Evolutionary conservation across 2,797 vertebrate species (phyloP).

Genomic region (Halcyon smyrnensis): DNA sequence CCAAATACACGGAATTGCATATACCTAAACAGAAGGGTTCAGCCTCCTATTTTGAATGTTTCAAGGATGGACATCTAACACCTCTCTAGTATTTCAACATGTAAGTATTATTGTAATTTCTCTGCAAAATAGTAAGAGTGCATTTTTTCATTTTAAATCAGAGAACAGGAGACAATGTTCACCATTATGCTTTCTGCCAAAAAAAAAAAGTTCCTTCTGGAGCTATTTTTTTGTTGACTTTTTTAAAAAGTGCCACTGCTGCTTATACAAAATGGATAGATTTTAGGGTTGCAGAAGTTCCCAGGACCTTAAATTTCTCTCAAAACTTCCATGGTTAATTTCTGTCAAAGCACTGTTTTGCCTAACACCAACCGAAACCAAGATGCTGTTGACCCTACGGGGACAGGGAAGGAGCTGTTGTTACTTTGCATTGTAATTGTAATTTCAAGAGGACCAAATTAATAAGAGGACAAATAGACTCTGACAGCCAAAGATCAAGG

Average conservation of each 20-base stretch:
- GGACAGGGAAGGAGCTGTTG: not conserved
- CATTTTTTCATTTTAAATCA: not conserved
- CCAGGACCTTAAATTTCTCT: not conserved
- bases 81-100: not conserved
- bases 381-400: not conserved
- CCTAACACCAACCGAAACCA: rapidly evolving
- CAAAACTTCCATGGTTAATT: not conserved
- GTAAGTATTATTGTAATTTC: not conserved
- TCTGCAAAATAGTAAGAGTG: not conserved
- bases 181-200: not conserved
- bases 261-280: not conserved
- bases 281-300: not conserved
- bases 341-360: not conserved
- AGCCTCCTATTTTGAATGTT: not conserved
- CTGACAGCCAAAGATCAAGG: not conserved
- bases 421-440: not conserved
- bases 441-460: not conserved
- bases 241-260: not conserved
- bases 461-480: not conserved
- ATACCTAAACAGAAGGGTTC: not conserved
- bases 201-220: not conserved
- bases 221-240: not conserved
- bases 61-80: not conserved
- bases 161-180: not conserved
- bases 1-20: not conserved